Evolutionary conservation across 2,888 invertebrate species (phyloP).

Genomic region (Luffia ferchaultella): DNA sequence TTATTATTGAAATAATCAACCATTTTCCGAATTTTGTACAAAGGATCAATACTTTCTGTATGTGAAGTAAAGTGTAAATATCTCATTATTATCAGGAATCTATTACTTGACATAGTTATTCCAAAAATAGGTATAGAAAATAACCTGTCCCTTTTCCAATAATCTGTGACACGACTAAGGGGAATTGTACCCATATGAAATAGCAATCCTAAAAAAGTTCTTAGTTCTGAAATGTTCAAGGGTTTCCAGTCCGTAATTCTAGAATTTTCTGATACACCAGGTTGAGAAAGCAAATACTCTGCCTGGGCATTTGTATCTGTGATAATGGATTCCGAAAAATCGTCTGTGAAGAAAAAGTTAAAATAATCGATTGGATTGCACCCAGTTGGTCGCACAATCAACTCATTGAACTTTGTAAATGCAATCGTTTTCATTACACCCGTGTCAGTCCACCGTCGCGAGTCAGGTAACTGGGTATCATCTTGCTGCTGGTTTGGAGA

Average conservation of each 20-base stretch:
- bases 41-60: slow-evolving; percentile 19
- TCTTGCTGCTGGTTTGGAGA: too few relatives aligned
- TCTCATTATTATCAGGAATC: background rate
- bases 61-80: slow-evolving; percentile 19
- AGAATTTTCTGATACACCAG: background rate
- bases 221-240: background rate
- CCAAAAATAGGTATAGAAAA: slow-evolving; percentile 1
- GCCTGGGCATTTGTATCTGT: background rate
- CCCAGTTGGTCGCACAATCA: background rate
- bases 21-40: slow-evolving; percentile 13
- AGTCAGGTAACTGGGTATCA: too few relatives aligned
- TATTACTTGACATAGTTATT: background rate
- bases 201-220: slow-evolving; percentile 2
- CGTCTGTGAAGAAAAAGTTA: background rate
- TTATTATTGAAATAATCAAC: slow-evolving; percentile 26
- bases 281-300: background rate
- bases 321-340: background rate
- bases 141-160: slow-evolving; percentile 3
- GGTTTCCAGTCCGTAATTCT: background rate
- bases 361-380: background rate
- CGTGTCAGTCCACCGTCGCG: too few relatives aligned
- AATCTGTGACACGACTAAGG: slow-evolving; percentile 3
- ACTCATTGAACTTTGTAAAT: background rate
- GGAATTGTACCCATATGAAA: slow-evolving; percentile 7
- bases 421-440: too few relatives aligned